Percentiles rank a stretch among this genome's conserved stretches.
Evolutionary conservation across 2,888 invertebrate genomes (phyloP).

Genomic region (Leucania comma): DNA sequence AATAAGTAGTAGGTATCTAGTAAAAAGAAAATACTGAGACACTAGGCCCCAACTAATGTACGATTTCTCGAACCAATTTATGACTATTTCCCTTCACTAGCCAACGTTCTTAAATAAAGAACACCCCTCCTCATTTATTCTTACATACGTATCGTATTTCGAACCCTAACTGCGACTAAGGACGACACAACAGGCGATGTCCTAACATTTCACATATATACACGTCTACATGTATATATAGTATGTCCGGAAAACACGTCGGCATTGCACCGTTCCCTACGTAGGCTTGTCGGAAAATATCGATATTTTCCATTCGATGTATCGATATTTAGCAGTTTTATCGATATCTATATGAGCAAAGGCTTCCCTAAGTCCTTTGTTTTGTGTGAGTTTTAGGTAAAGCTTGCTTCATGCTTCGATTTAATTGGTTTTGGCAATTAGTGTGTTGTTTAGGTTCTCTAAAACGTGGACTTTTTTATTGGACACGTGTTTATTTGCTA

Average conservation of each 20-base stretch:
- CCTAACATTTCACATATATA: constrained; percentile 20
- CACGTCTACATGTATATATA: background rate
- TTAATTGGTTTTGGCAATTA: constrained; percentile 44
- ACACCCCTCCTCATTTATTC: constrained; percentile 25
- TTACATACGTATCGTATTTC: constrained; percentile 20
- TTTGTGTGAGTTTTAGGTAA: constrained; percentile 24
- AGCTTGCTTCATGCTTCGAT: constrained; percentile 14
- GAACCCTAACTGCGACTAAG: constrained; percentile 23
- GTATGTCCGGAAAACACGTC: constrained; percentile 23
- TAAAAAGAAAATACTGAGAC: background rate
- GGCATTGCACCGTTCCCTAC: constrained; percentile 4
- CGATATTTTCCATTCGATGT: background rate
- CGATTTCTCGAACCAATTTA: constrained; percentile 15
- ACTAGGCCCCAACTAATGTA: background rate
- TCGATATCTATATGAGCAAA: background rate
- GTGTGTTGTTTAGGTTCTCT: constrained; percentile 12
- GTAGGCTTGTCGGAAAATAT: background rate
- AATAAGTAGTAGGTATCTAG: background rate
- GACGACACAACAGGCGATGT: constrained; percentile 29
- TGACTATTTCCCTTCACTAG: background rate
- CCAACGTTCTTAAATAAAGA: constrained; percentile 26
- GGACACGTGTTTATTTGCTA: background rate
- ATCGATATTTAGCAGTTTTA: background rate
- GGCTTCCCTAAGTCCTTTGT: too few species aligned
- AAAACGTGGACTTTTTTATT: constrained; percentile 2